A percentile compares a stretch with the other conserved stretches of the same genome.
Conservation (phyloP, 2,113 vertebrate species). For the Centropus bengalensis region DNA sequence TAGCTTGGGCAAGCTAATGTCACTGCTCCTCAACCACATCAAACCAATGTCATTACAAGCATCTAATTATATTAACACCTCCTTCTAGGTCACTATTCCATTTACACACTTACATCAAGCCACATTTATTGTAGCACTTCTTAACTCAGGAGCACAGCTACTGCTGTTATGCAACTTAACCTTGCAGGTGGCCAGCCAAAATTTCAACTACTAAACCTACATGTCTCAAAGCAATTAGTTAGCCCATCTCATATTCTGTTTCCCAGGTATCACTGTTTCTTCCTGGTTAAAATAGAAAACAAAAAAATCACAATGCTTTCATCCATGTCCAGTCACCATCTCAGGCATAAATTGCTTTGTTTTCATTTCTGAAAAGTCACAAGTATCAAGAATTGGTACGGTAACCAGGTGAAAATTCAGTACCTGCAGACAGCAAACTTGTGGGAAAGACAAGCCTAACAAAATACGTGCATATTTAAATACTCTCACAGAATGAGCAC, state of each 20-base stretch:
- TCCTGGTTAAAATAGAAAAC: background rate
- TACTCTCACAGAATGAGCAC: background rate
- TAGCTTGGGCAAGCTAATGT: background rate
- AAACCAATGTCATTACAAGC: background rate
- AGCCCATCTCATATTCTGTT: background rate
- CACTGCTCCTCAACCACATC: background rate
- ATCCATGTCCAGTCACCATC: too few relatives aligned
- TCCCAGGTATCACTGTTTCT: background rate
- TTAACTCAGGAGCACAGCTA: background rate
- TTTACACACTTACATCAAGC: background rate
- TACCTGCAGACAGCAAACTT: background rate
- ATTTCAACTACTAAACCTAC: background rate
- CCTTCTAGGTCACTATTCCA: background rate
- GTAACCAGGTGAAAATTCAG: background rate
- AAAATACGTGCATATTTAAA: background rate
- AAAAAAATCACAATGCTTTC: background rate
- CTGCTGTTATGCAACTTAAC: background rate
- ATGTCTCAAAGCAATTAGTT: background rate
- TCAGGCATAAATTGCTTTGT: background rate
- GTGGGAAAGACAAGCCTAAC: background rate
- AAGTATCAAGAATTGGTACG: background rate
- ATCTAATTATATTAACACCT: background rate
- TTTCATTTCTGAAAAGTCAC: background rate
- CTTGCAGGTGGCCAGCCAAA: background rate
- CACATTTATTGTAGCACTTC: background rate